phyloP scores from a whole-genome alignment of 2,888 invertebrate genomes.

The Ommatoiulus sabulosus region DNA sequence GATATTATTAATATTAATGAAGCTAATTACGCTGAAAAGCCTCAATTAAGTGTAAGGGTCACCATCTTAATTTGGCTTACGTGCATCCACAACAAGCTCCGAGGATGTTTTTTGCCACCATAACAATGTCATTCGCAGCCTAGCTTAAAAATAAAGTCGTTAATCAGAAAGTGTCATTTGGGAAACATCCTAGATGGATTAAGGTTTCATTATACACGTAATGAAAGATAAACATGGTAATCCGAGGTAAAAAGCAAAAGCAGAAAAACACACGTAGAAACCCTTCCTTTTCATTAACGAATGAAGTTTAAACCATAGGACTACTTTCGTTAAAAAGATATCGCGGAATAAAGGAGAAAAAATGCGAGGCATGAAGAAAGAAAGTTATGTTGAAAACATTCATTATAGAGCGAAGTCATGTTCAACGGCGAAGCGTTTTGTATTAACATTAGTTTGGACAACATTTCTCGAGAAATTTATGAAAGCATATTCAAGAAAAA shows the following conservation, averaged over 20 bases:
- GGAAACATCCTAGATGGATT: background rate
- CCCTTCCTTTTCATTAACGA: background rate
- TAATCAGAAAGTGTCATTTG: conserved; percentile 7
- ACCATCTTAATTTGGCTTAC: background rate
- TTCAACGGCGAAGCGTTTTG: background rate
- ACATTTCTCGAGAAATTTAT: background rate
- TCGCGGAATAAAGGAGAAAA: background rate
- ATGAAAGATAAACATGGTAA: background rate
- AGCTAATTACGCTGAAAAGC: conserved; percentile 17
- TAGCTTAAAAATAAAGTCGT: background rate
- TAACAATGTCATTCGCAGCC: background rate
- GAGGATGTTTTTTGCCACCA: background rate
- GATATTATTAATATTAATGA: conserved; percentile 29
- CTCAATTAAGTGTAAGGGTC: conserved; percentile 22
- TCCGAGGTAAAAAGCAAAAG: background rate
- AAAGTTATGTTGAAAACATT: conserved; percentile 6
- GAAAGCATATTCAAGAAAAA: background rate
- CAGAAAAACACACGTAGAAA: background rate
- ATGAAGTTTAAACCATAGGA: background rate
- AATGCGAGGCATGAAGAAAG: background rate
- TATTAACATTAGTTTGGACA: conserved; percentile 15
- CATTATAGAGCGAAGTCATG: background rate
- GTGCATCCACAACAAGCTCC: background rate
- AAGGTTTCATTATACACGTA: conserved; percentile 12
- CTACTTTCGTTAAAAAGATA: background rate